Percentiles rank a stretch among this genome's conserved stretches.
phyloP scores from a whole-genome alignment of 2,888 invertebrate genomes.

The Apamea epomidion region DNA sequence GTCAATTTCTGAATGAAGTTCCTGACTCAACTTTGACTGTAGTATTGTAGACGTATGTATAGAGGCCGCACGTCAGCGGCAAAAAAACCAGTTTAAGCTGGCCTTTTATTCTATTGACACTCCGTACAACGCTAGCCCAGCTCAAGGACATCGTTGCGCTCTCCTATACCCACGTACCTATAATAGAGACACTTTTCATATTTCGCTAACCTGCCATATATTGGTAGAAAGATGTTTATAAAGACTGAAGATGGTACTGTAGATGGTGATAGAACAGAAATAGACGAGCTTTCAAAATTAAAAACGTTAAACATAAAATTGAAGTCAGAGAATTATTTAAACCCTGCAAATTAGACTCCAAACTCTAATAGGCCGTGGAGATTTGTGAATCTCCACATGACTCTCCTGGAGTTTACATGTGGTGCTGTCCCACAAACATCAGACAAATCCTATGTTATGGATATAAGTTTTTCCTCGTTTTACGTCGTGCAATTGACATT shows the following conservation, averaged over 20 bases:
- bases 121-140: neutral
- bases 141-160: neutral
- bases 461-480: no score
- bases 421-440: neutral
- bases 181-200: neutral
- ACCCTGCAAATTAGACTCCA: neutral
- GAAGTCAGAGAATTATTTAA: neutral
- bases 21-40: neutral
- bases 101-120: neutral
- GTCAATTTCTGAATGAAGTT: slow-evolving; percentile 35
- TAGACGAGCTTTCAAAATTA: neutral
- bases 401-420: neutral
- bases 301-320: neutral
- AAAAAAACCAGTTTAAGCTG: neutral
- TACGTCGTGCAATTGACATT: no score
- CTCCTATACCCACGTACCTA: neutral
- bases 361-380: neutral
- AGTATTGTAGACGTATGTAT: neutral
- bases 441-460: no score
- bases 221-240: no score
- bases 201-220: neutral
- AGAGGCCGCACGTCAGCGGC: neutral
- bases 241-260: neutral
- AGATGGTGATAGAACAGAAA: neutral
- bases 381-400: neutral